phyloP scores from a whole-genome alignment of 2,888 invertebrate genomes.

The Dorcus parallelipipedus region DNA sequence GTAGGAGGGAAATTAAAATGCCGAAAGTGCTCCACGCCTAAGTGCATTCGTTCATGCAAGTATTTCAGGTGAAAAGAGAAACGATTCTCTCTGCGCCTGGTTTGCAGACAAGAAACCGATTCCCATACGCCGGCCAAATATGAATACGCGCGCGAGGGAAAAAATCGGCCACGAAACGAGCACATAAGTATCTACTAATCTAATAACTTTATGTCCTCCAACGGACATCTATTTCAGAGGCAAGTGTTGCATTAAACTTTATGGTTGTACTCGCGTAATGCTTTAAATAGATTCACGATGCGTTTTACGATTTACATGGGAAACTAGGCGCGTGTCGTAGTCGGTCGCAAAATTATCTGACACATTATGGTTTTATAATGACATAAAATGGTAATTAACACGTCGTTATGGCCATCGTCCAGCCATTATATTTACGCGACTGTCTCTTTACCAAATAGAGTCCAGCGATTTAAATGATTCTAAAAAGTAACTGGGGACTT shows the following conservation, averaged over 20 bases:
- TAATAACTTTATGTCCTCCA: too few relatives aligned
- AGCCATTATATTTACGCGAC: background rate
- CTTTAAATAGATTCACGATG: background rate
- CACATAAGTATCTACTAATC: too few relatives aligned
- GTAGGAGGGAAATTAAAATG: too few relatives aligned
- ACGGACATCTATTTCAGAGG: background rate
- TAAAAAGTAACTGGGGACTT: background rate
- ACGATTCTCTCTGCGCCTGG: too few relatives aligned
- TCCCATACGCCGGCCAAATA: too few relatives aligned
- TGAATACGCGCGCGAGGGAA: too few relatives aligned
- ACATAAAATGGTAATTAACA: slow-evolving; percentile 32
- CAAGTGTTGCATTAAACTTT: background rate
- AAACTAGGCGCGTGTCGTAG: slow-evolving; percentile 21
- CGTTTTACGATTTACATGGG: slow-evolving; percentile 21
- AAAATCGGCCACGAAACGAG: too few relatives aligned
- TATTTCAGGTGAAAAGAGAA: too few relatives aligned
- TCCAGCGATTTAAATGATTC: background rate
- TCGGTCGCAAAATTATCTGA: slow-evolving; percentile 25
- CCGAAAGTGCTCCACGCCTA: background rate
- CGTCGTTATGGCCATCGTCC: slow-evolving; percentile 24
- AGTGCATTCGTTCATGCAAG: slow-evolving; percentile 9
- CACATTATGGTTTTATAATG: slow-evolving; percentile 29
- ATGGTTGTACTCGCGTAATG: too few relatives aligned
- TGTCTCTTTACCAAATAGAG: background rate
- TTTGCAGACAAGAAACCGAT: too few relatives aligned